Conservation (phyloP, 1,140 invertebrate genomes). For the Oryzaephilus surinamensis region DNA sequence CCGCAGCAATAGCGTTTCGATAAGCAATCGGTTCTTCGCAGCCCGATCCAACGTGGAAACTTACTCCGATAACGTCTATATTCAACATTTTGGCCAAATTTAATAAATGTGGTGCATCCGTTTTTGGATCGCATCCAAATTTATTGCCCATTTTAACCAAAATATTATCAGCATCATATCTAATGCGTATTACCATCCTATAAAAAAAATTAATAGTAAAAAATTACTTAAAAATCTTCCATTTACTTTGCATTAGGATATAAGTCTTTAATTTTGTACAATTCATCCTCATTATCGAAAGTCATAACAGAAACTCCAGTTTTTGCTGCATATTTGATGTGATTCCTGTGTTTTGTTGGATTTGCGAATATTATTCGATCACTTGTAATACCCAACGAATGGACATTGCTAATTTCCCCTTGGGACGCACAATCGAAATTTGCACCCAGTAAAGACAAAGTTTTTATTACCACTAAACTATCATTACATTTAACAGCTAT, state of each 20-base stretch:
- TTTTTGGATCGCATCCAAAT: slow-evolving; percentile 81
- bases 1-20: slow-evolving; percentile 57
- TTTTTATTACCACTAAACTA: slow-evolving; percentile 65
- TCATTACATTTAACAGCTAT: slow-evolving; percentile 96
- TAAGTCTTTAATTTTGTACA: slow-evolving; percentile 80
- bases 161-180: slow-evolving; percentile 76
- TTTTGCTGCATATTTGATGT: slow-evolving; percentile 75
- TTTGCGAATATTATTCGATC: slow-evolving; percentile 93
- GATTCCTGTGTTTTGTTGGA: slow-evolving; percentile 88
- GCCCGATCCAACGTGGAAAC: slow-evolving; percentile 84
- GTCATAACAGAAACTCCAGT: slow-evolving; percentile 78
- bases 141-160: slow-evolving; percentile 90
- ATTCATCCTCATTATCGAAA: slow-evolving; percentile 91
- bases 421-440: slow-evolving; percentile 97
- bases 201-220: too few relatives aligned
- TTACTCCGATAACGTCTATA: slow-evolving; percentile 72
- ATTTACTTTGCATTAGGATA: slow-evolving; percentile 69
- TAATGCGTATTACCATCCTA: slow-evolving; percentile 76
- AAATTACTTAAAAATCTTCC: too few relatives aligned
- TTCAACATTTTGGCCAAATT: slow-evolving; percentile 58
- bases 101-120: slow-evolving; percentile 70
- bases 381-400: slow-evolving; percentile 66
- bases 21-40: slow-evolving; percentile 68
- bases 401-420: slow-evolving; percentile 76
- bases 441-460: slow-evolving; percentile 74